Conservation (phyloP, 2,113 vertebrate species). For the Cranoglanis bouderius region DNA sequence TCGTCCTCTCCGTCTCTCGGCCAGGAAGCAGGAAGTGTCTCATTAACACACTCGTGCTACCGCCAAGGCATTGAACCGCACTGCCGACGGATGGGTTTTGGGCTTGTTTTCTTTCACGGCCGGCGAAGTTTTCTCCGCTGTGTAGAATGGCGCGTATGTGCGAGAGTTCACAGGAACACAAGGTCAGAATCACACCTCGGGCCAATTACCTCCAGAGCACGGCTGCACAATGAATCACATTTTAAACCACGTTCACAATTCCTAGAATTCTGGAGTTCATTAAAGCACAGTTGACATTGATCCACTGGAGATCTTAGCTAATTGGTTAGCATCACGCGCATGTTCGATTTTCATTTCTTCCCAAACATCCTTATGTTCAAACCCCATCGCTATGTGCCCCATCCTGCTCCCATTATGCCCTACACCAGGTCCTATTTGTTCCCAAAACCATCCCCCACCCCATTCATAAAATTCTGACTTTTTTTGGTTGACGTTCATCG, state of each 20-base stretch:
- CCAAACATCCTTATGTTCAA: neutral
- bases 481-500: neutral
- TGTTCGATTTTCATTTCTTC: neutral
- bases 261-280: neutral
- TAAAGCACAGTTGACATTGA: neutral
- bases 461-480: too few species aligned
- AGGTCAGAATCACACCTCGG: neutral
- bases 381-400: neutral
- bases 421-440: neutral
- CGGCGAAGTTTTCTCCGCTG: neutral
- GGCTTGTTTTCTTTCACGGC: neutral
- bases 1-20: neutral
- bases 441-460: neutral
- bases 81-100: neutral
- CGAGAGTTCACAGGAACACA: neutral
- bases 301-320: neutral
- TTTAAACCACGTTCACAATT: neutral
- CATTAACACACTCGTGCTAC: conserved; percentile 15
- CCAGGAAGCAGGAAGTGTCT: conserved; percentile 18
- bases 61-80: neutral
- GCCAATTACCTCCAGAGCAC: neutral
- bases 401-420: neutral
- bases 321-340: neutral
- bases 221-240: neutral
- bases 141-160: neutral